These are phyloP conservation scores for Paradoxurus hermaphroditus DNA, from an alignment of 2,113 vertebrate species.

Conservation along the genomic window DNA sequence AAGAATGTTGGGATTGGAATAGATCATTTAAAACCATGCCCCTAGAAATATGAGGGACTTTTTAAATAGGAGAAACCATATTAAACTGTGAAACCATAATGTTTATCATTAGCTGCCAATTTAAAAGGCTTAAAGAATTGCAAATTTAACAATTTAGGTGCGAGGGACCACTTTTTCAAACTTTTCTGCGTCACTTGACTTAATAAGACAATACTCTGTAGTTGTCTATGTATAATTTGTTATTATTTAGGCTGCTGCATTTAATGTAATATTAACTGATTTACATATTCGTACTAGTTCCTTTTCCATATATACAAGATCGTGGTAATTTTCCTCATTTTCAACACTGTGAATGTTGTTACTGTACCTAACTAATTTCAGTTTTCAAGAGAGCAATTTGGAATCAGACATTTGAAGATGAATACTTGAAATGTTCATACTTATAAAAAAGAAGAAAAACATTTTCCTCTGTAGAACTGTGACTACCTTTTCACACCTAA, in stretches of 20 bases:
- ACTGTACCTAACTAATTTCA: not conserved
- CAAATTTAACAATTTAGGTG: not conserved
- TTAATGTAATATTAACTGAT: not conserved
- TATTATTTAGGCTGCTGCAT: not conserved
- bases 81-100: not conserved
- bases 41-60: not conserved
- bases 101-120: not conserved
- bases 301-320: not conserved
- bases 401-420: not conserved
- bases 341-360: not conserved
- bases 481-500: not conserved
- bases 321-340: not conserved
- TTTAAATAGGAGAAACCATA: not conserved
- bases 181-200: not conserved
- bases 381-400: not conserved
- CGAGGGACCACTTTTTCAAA: not conserved
- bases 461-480: not conserved
- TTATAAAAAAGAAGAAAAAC: not conserved
- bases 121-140: not conserved
- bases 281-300: not conserved
- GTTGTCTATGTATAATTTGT: not conserved
- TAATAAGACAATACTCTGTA: not conserved
- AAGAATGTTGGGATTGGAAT: not conserved
- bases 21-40: not conserved
- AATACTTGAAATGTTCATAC: not conserved